Conservation (phyloP, 2,797 vertebrate genomes). For the Dromococcyx pavoninus region DNA sequence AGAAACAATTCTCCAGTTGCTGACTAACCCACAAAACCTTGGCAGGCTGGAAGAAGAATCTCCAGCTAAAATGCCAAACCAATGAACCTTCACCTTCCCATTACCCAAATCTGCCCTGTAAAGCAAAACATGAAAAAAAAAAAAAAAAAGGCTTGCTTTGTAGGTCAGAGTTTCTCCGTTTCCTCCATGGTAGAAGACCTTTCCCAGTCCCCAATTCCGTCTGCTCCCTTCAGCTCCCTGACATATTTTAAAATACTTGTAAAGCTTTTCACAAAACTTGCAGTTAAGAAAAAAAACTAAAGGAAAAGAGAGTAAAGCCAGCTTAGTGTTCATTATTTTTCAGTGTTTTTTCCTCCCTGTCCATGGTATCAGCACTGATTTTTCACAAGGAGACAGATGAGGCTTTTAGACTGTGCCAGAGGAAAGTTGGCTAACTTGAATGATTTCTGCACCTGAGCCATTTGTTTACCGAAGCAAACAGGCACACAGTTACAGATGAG, state of each 20-base stretch:
- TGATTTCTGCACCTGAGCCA: not conserved
- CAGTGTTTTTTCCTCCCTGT: not conserved
- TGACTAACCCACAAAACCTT: not conserved
- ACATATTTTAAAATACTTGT: not conserved
- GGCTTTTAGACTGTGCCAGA: not conserved
- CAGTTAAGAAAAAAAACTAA: not conserved
- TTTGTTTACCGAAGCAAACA: conserved; percentile 27
- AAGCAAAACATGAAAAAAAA: not conserved
- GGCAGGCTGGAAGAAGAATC: not conserved
- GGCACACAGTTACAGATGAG: not conserved
- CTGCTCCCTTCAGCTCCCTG: not conserved
- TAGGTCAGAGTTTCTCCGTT: not conserved
- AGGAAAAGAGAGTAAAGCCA: not conserved
- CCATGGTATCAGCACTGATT: not conserved
- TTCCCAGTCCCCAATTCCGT: not conserved
- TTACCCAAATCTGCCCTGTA: not conserved
- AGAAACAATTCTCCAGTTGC: not conserved
- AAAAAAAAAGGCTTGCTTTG: not conserved
- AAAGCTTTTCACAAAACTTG: not conserved
- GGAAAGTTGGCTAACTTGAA: not conserved
- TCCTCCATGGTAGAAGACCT: fast-evolving
- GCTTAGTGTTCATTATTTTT: not conserved
- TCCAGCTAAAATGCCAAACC: not conserved
- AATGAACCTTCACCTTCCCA: not conserved
- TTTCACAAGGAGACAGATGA: not conserved